Evolutionary conservation across 2,797 vertebrate genomes (phyloP), one percentile per base, ranked within the genome.

Genomic region (Vultur gryphus): DNA sequence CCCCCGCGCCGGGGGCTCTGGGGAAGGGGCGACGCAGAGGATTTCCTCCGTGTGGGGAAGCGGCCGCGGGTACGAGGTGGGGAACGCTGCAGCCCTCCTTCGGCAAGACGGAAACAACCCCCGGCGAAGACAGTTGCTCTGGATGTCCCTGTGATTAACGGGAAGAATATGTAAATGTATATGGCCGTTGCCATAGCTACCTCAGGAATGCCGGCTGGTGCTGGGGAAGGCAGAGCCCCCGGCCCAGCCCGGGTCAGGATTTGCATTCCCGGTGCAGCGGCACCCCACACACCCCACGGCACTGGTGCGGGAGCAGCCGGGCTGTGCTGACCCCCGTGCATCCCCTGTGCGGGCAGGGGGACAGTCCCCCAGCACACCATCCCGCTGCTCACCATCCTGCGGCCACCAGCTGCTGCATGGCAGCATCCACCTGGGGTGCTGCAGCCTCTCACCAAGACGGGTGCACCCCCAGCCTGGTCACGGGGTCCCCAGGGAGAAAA

Each of bases 101-200:
- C 6, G 2, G 54, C 26, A 37, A 82, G 76, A 43, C 44, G 84
- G 48, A 52, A 89, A 37, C 48, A 37, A 11, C 23, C n/a, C 24
- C 37, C 0, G 0, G 35, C 0, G 0, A n/a, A 66, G 83, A 65
- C 41, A 16, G 52, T 78, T 57, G 69, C 58, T 93, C 80, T 84
- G 80, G 73, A 67, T 78, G 95, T 95, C 97, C 96, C 96, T 65
- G 92, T 97, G 96, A 97, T 98, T 97, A 95, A 96, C 6, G 37
- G 94, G 90, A 94, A 94, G 94, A 96, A 94, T 95, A 95, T 96
- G 96, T 91, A 97, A 96, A 97, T 44, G 29, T 83, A 78, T 90
- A 90, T 17, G 24, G n/a, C 62, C 1, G 97, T 98, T 98, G 97
- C 96, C 97, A 97, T 97, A 90, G 94, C 39, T 66, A 98, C 97